Percentiles rank a stretch among this genome's conserved stretches.
Conservation (phyloP, 1,140 invertebrate species). For the Gonioctena quinquepunctata region DNA sequence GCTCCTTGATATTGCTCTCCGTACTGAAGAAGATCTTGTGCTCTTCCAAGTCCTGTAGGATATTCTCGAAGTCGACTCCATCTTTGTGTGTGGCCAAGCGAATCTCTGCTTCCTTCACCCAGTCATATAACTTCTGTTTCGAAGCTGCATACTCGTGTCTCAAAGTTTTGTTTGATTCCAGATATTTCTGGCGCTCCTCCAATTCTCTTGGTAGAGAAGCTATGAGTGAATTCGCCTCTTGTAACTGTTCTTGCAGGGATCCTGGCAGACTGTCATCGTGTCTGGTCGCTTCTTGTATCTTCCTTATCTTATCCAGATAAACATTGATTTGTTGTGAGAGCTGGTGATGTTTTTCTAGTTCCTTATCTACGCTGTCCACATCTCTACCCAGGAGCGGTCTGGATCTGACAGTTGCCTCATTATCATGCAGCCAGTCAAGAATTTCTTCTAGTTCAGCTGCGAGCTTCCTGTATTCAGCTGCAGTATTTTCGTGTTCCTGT, state of each 20-base stretch:
- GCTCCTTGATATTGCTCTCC: slow-evolving; percentile 74
- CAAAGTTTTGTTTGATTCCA: slow-evolving; percentile 78
- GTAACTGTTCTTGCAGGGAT: slow-evolving; percentile 78
- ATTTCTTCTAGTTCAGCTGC: slow-evolving; percentile 79
- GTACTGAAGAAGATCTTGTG: slow-evolving; percentile 84
- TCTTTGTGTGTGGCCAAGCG: slow-evolving; percentile 76
- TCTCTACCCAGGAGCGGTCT: slow-evolving; percentile 80
- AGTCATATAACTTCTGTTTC: slow-evolving; percentile 78
- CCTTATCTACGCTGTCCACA: slow-evolving; percentile 77
- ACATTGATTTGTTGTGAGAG: slow-evolving; percentile 72
- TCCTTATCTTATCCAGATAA: slow-evolving; percentile 71
- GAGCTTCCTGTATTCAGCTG: slow-evolving; percentile 84
- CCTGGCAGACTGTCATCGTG: slow-evolving; percentile 78
- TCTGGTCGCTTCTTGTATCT: slow-evolving; percentile 69
- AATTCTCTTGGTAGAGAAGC: slow-evolving; percentile 78
- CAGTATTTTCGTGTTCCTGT: slow-evolving; percentile 83
- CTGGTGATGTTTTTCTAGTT: slow-evolving; percentile 77
- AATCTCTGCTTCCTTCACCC: slow-evolving; percentile 83
- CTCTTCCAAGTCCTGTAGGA: slow-evolving; percentile 80
- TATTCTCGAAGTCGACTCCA: slow-evolving; percentile 86
- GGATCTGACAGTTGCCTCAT: slow-evolving; percentile 81
- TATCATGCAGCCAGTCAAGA: slow-evolving; percentile 81
- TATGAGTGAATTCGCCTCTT: slow-evolving; percentile 77
- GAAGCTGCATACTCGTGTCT: slow-evolving; percentile 73
- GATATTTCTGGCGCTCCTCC: slow-evolving; percentile 76